A percentile compares a stretch with the other conserved stretches of the same genome.
phyloP scores from a whole-genome alignment of 2,888 invertebrate genomes.

The Limnephilus rhombicus region DNA sequence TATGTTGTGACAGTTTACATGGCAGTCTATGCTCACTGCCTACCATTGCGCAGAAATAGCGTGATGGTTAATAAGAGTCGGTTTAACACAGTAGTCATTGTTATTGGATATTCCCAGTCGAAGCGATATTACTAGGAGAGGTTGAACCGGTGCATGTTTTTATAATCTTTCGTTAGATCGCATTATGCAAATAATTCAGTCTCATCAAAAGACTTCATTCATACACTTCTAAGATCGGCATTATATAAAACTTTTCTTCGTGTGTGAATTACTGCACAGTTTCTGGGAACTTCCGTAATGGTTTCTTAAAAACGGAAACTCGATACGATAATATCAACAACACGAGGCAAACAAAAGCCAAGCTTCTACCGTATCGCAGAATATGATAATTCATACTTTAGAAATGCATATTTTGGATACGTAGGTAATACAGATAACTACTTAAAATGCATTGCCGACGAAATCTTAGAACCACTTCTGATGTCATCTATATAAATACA shows the following conservation, averaged over 20 bases:
- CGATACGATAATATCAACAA: background rate
- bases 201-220: background rate
- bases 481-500: slow-evolving; percentile 40
- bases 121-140: background rate
- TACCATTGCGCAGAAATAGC: too few relatives aligned
- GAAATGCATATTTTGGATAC: background rate
- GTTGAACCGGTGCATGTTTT: background rate
- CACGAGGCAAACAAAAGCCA: background rate
- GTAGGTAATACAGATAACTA: background rate
- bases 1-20: too few relatives aligned
- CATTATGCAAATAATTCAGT: background rate
- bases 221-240: background rate
- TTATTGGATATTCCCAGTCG: background rate
- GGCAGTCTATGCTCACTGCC: too few relatives aligned
- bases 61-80: too few relatives aligned
- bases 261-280: background rate
- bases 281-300: background rate
- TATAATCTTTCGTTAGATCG: background rate
- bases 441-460: slow-evolving; percentile 3
- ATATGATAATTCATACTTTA: background rate
- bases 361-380: background rate
- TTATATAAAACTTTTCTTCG: background rate
- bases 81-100: too few relatives aligned
- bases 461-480: background rate
- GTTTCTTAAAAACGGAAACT: background rate